phyloP scores from a whole-genome alignment of 2,797 vertebrate genomes.

The Spinus olivaceus region DNA sequence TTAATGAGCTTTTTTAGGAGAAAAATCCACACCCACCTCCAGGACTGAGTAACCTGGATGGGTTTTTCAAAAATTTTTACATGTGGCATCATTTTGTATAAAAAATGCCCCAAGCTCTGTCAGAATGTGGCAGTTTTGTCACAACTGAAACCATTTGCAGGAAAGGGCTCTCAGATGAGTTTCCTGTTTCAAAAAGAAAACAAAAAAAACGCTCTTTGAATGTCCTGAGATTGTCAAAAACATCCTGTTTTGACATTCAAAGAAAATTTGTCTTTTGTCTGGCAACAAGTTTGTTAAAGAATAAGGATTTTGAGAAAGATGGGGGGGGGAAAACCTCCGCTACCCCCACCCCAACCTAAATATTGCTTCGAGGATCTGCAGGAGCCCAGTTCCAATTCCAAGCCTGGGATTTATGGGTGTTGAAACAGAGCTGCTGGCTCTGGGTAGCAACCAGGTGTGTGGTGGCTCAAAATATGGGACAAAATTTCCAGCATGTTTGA shows the following conservation, averaged over 20 bases:
- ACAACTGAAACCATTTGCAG: conserved; percentile 18
- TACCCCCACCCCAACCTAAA: background rate
- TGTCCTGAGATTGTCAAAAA: conserved; percentile 51
- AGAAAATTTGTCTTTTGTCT: background rate
- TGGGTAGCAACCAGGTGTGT: background rate
- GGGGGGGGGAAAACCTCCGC: fast-evolving
- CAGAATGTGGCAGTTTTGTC: background rate
- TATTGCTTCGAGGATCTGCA: background rate
- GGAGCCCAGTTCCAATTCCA: background rate
- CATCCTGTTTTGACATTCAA: conserved; percentile 63
- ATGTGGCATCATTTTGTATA: background rate
- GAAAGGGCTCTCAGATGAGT: conserved; percentile 23
- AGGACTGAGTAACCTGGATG: background rate
- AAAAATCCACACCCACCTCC: background rate
- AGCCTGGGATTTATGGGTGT: background rate
- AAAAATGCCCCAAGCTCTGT: background rate
- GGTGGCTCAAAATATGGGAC: background rate
- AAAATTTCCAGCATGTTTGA: fast-evolving
- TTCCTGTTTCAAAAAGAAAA: conserved; percentile 56
- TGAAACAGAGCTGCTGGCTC: background rate
- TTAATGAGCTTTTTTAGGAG: background rate
- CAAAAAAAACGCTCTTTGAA: background rate
- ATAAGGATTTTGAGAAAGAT: background rate
- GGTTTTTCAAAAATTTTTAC: background rate
- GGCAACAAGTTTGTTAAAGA: background rate